Base-by-base conservation (phyloP, 1,140 invertebrate genomes). In the Matsumurasca onukii region DNA sequence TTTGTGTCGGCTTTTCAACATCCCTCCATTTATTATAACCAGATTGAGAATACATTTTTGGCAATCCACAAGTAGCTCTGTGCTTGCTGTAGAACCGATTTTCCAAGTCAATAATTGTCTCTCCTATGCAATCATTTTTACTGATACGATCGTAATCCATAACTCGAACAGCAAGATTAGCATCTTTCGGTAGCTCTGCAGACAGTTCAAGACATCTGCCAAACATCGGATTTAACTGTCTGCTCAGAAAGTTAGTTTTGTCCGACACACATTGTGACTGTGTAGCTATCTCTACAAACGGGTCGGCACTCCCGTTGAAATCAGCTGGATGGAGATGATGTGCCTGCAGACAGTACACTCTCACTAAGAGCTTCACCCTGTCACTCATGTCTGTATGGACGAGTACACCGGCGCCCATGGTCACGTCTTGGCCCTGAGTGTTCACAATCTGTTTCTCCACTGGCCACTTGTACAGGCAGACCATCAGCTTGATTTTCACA, bases 21-120 rank as follows among this genome's bases (percentile, higher is more conserved):
- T 95, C 91, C 30, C 92, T 82, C 94, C 94, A 96, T 29, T 82
- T 81, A 73, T 90, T 89, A 72, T 90, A 91, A 1, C 92, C 93
- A 0, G 70, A 76, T 55, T 83, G 85, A 67, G 17, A 69, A 75
- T 34, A 97, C 75, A 85, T 85, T 22, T 80, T 80, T 0, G 89
- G 75, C 20, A 96, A 78, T 0, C 93, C 94, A 76, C 93, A 92
- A 3, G 84, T 84, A 0, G 89, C 92, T 51, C 91, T 82, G 75
- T 95, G 91, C 72, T 84, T 84, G 13, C 87, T 90, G 75, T 91
- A 93, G 77, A 89, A 92, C 69, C 94, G 84, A 79, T 94, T 92
- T 81, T 97, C 94, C 25, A 97, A 80, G 77, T 97, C 94, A 65
- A 97, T 88, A 72, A 81, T 84, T 0, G 93, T 96, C 73, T 89